Percentiles rank a stretch among this genome's conserved stretches.
Conservation (phyloP, 2,888 invertebrate genomes). For the Pycnomerus fuliginosus region DNA sequence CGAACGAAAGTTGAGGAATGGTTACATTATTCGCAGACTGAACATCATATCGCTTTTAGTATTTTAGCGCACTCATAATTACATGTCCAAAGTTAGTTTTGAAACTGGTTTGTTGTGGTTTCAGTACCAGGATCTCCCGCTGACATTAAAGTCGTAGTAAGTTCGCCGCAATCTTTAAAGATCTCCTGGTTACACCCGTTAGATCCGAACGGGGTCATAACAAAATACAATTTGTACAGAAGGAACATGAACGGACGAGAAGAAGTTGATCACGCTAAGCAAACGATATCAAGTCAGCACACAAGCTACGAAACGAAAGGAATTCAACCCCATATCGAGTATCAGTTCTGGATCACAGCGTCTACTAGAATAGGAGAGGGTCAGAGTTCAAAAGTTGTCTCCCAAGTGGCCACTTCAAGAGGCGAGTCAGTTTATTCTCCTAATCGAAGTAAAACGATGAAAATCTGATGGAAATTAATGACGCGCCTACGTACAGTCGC, state of each 20-base stretch:
- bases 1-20: too few species aligned
- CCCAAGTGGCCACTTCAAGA: conserved; percentile 65
- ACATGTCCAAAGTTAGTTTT: too few species aligned
- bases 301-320: conserved; percentile 67
- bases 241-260: conserved; percentile 67
- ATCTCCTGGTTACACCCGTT: conserved; percentile 77
- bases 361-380: conserved; percentile 78
- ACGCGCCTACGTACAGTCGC: too few species aligned
- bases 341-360: conserved; percentile 78
- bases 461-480: too few species aligned
- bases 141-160: conserved; percentile 77
- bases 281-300: conserved; percentile 64
- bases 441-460: too few species aligned
- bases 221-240: conserved; percentile 72
- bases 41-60: too few species aligned
- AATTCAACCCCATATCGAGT: conserved; percentile 68
- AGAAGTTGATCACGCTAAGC: conserved; percentile 68
- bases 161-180: conserved; percentile 70
- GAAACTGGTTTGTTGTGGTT: conserved; percentile 17
- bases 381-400: conserved; percentile 67
- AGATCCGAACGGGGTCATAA: conserved; percentile 74
- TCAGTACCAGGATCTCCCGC: conserved; percentile 76
- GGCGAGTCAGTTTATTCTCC: conserved; percentile 47
- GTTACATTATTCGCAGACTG: too few species aligned
- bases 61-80: too few species aligned